Percentiles rank a stretch among this genome's conserved stretches.
Conservation (phyloP, 92 coral and sea anemone genomes). For the Desmophyllum pertusum region DNA sequence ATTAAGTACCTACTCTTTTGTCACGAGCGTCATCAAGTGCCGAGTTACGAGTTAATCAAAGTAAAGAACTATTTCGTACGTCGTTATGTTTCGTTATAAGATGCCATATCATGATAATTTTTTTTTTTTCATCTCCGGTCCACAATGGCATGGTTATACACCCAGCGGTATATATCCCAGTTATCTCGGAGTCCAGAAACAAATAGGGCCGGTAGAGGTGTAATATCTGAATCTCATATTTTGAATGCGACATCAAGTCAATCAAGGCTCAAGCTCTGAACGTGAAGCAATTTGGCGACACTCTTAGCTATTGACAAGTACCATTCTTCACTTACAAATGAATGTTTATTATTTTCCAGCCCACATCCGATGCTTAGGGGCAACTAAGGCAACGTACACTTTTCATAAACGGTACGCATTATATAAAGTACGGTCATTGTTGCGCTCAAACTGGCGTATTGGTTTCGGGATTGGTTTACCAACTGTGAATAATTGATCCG, state of each 20-base stretch:
- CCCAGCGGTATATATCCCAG: neutral
- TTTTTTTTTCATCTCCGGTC: too few relatives aligned
- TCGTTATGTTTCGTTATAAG: neutral
- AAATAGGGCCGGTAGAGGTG: neutral
- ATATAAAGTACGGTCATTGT: too few relatives aligned
- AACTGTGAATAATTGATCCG: too few relatives aligned
- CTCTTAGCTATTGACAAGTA: neutral
- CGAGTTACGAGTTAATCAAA: neutral
- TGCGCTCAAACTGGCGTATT: too few relatives aligned
- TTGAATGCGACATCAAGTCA: neutral
- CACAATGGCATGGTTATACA: too few relatives aligned
- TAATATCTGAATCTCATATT: neutral
- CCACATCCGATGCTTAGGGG: neutral
- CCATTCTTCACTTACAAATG: neutral
- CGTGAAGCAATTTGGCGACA: neutral
- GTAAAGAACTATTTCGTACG: neutral
- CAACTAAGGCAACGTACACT: neutral
- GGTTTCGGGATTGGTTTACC: too few relatives aligned
- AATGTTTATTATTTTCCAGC: neutral
- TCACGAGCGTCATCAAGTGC: neutral
- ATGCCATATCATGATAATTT: too few relatives aligned
- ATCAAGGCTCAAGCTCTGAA: too few relatives aligned
- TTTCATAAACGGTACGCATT: too few relatives aligned
- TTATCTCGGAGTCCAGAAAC: neutral
- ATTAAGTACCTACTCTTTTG: too few relatives aligned